phyloP scores from a whole-genome alignment of 2,113 vertebrate genomes.

The Heliornis fulica region DNA sequence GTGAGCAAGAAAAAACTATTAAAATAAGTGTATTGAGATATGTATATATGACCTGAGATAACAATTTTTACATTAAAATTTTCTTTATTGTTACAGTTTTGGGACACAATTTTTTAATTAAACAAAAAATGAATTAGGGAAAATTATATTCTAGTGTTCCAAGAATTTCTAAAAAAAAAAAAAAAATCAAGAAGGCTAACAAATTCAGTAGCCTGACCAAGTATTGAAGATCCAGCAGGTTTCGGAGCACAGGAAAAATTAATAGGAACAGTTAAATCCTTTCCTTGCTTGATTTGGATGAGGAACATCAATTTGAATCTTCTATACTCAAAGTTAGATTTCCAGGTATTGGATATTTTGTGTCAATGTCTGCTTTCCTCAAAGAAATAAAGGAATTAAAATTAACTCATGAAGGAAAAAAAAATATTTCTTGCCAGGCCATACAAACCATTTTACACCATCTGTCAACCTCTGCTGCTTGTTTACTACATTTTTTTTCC shows the following conservation, averaged over 20 bases:
- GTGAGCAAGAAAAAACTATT: neutral
- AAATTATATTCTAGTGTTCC: neutral
- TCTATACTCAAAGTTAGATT: neutral
- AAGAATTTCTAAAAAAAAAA: neutral
- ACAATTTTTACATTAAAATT: neutral
- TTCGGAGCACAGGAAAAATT: neutral
- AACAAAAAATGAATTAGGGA: neutral
- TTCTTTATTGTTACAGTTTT: neutral
- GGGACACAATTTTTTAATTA: neutral
- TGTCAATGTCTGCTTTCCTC: neutral
- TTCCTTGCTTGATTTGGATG: neutral
- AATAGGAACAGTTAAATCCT: neutral
- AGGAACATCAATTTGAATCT: neutral
- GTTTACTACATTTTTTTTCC: neutral
- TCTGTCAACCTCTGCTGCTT: neutral
- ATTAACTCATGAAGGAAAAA: neutral
- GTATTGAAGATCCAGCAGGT: neutral
- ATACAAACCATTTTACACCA: neutral
- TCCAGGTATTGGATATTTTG: neutral
- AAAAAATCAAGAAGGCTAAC: neutral
- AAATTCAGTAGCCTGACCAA: neutral
- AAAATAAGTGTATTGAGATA: neutral
- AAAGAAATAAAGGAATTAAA: neutral
- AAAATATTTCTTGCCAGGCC: neutral
- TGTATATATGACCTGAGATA: neutral